A percentile compares a stretch with the other conserved stretches of the same genome.
phyloP scores from a whole-genome alignment of 64 coral and sea anemone genomes.

The Platygyra sinensis region DNA sequence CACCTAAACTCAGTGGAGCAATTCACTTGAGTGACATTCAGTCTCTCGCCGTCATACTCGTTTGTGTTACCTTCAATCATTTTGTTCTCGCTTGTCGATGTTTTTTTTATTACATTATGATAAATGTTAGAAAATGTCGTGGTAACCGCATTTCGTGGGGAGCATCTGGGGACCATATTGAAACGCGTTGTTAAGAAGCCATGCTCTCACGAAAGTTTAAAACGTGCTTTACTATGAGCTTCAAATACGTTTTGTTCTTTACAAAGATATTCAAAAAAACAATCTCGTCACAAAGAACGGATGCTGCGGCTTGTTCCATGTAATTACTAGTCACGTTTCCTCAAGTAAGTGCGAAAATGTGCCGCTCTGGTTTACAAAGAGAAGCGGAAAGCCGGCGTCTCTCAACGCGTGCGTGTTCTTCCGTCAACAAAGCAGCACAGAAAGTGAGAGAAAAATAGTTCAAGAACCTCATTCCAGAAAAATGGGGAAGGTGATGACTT shows the following conservation, averaged over 20 bases:
- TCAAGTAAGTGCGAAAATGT: constrained; percentile 3
- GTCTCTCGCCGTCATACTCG: not conserved
- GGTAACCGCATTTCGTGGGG: not conserved
- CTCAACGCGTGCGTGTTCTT: too few species aligned
- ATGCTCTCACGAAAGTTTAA: not conserved
- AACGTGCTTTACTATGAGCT: not conserved
- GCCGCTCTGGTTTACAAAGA: too few species aligned
- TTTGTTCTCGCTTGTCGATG: not conserved
- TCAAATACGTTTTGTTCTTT: not conserved
- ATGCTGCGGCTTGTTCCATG: not conserved
- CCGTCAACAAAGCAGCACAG: not conserved
- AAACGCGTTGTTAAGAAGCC: not conserved
- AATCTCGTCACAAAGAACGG: not conserved
- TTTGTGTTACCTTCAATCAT: not conserved
- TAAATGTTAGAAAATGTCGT: constrained; percentile 23
- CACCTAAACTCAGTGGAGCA: not conserved
- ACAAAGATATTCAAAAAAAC: not conserved
- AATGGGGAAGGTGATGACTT: not conserved
- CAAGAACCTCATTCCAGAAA: not conserved
- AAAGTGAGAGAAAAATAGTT: not conserved
- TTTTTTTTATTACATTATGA: not conserved
- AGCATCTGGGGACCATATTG: not conserved
- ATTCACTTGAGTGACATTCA: not conserved
- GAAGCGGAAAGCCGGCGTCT: not conserved
- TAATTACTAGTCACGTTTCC: not conserved